Evolutionary conservation across 1,140 invertebrate genomes (phyloP).

Genomic region (Apis cerana): DNA sequence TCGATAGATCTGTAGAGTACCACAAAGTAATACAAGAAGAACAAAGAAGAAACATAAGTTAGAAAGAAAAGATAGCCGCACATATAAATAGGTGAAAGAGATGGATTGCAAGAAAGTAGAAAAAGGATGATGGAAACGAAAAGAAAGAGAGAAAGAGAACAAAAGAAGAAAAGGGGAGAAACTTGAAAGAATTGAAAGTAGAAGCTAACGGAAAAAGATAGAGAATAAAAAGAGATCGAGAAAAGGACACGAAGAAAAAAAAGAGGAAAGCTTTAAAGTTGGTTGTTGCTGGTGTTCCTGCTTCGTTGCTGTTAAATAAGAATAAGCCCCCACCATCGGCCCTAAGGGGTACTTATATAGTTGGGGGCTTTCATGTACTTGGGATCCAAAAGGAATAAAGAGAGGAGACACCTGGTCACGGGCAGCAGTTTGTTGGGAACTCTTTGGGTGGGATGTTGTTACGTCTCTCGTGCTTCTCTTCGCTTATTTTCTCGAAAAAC

Average conservation of each 20-base stretch:
- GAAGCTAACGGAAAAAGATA: conserved; percentile 21
- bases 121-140: neutral
- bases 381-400: conserved; percentile 79
- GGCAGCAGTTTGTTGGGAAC: conserved; percentile 74
- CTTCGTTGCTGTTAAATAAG: conserved; percentile 77
- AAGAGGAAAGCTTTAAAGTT: conserved; percentile 51
- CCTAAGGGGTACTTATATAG: conserved; percentile 65
- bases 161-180: conserved; percentile 26
- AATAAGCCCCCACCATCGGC: conserved; percentile 72
- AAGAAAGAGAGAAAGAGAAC: conserved; percentile 9
- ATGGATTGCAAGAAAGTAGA: conserved; percentile 23
- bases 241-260: conserved; percentile 47
- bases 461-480: conserved; percentile 8
- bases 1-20: conserved; percentile 34
- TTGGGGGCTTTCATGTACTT: conserved; percentile 64
- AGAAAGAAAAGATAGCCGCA: conserved; percentile 28
- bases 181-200: conserved; percentile 22
- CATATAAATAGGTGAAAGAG: conserved; percentile 31
- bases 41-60: conserved; percentile 13
- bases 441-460: conserved; percentile 52
- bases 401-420: conserved; percentile 75
- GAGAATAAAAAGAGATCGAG: conserved; percentile 22
- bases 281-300: conserved; percentile 64
- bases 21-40: conserved; percentile 45
- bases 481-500: neutral